Conservation (phyloP, 2,888 invertebrate species). For the Homarus gammarus region DNA sequence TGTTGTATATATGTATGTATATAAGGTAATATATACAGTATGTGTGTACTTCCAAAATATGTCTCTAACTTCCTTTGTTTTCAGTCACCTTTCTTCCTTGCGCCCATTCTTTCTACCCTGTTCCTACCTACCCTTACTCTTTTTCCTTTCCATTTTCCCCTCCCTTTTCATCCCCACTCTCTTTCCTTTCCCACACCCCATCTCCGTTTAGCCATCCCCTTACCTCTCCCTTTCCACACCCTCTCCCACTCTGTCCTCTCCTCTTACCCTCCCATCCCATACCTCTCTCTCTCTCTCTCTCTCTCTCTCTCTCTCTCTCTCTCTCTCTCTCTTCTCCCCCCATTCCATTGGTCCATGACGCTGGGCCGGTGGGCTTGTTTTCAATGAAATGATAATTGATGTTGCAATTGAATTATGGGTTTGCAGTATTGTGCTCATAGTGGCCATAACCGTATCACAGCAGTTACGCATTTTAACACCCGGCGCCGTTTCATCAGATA, state of each 20-base stretch:
- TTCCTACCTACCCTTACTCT: background rate
- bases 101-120: background rate
- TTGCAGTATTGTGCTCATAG: background rate
- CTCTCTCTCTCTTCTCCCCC: background rate
- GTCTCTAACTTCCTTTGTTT: background rate
- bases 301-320: background rate
- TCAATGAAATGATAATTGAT: constrained; percentile 36
- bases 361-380: constrained; percentile 3
- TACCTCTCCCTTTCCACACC: background rate
- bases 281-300: background rate
- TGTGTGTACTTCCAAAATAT: no score
- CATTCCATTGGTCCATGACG: background rate
- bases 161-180: background rate
- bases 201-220: no score
- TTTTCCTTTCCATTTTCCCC: background rate
- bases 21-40: no score
- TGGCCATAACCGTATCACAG: background rate
- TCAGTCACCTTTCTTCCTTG: background rate
- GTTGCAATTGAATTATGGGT: no score
- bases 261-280: background rate
- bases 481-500: no score
- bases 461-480: no score
- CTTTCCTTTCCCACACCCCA: background rate
- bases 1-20: no score
- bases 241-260: background rate